phyloP scores from a whole-genome alignment of 92 coral and sea anemone genomes.

The Pocillopora grandis region DNA sequence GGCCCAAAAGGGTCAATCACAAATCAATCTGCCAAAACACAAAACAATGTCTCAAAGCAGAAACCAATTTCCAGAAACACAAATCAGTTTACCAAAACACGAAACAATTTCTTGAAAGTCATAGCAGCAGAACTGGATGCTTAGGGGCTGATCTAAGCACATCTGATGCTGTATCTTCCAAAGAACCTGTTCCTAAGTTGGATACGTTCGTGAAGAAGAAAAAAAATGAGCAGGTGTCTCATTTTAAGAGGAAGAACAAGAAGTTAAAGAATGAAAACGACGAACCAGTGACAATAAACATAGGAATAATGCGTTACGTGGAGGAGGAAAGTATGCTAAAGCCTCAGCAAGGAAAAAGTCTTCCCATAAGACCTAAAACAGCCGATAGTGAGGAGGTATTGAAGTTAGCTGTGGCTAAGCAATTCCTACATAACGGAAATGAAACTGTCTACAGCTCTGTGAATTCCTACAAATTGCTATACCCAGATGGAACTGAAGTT shows the following conservation, averaged over 20 bases:
- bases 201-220: constrained; percentile 42
- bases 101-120: not conserved
- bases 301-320: constrained; percentile 49
- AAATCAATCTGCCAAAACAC: not conserved
- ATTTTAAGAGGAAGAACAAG: constrained; percentile 38
- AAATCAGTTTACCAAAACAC: not conserved
- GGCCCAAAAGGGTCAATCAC: not conserved
- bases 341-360: constrained; percentile 57
- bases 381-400: constrained; percentile 54
- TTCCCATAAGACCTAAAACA: constrained; percentile 55
- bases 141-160: not conserved
- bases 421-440: not conserved
- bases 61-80: constrained; percentile 5
- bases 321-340: constrained; percentile 58
- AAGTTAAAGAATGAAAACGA: constrained; percentile 23
- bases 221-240: constrained; percentile 36
- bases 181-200: constrained; percentile 33
- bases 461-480: too few relatives aligned
- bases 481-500: too few relatives aligned
- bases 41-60: not conserved
- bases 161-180: constrained; percentile 19
- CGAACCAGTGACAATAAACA: constrained; percentile 47
- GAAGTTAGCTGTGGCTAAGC: constrained; percentile 52
- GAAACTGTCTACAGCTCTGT: too few relatives aligned
- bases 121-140: constrained; percentile 14